Evolutionary conservation across 2,797 vertebrate genomes (phyloP).

Genomic region (Eurystomus glaucurus): DNA sequence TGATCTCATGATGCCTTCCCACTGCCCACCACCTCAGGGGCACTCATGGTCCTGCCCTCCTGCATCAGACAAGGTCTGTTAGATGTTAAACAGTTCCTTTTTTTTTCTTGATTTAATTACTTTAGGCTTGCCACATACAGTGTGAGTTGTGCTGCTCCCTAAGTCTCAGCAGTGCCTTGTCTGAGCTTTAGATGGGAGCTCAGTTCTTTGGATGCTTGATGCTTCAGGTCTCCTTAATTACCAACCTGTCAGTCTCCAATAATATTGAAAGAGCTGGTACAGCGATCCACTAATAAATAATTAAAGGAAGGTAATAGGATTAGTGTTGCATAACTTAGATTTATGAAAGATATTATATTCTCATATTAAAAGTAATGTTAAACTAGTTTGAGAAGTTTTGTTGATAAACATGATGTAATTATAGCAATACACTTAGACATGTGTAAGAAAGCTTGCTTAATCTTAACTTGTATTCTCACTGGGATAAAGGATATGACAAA

Average conservation of each 20-base stretch:
- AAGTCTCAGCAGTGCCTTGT: neutral
- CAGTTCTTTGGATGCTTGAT: neutral
- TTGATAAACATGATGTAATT: neutral
- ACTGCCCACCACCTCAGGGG: neutral
- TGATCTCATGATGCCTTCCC: neutral
- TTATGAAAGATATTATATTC: neutral
- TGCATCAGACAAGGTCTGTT: neutral
- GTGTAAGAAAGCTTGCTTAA: neutral
- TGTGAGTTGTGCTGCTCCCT: neutral
- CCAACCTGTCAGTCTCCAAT: neutral
- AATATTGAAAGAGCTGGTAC: neutral
- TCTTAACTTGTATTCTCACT: neutral
- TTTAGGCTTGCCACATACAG: neutral
- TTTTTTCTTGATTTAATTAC: neutral
- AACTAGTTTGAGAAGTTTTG: neutral
- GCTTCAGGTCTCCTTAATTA: neutral
- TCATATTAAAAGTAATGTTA: neutral
- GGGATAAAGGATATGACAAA: neutral
- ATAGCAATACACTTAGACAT: neutral
- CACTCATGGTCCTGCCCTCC: fast-evolving
- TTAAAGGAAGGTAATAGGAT: neutral
- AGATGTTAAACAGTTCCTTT: neutral
- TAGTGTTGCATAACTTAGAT: neutral
- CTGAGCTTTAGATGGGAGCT: neutral
- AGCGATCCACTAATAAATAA: neutral